phyloP scores from a whole-genome alignment of 1,140 invertebrate genomes.

The Choristoneura fumiferana region DNA sequence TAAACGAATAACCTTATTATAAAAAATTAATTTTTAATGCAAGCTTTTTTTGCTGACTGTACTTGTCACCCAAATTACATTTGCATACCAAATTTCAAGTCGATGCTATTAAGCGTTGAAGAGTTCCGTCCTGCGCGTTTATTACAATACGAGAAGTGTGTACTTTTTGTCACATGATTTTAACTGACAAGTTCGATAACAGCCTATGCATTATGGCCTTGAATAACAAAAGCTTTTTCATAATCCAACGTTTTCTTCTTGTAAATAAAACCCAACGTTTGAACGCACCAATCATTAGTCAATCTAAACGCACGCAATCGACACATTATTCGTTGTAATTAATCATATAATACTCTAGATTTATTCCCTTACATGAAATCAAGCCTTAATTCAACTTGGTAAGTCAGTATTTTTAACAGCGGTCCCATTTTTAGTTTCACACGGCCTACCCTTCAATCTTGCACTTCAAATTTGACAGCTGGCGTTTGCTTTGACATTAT shows the following conservation, averaged over 20 bases:
- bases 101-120: too few species aligned
- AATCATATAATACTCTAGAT: constrained; percentile 53
- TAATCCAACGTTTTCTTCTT: neutral
- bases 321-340: constrained; percentile 59
- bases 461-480: constrained; percentile 59
- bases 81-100: too few species aligned
- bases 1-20: too few species aligned
- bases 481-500: constrained; percentile 63
- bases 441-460: constrained; percentile 46
- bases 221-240: too few species aligned
- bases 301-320: constrained; percentile 46
- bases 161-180: too few species aligned
- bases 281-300: constrained; percentile 5
- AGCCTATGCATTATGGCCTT: too few species aligned
- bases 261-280: constrained; percentile 12
- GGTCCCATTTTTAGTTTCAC: constrained; percentile 28
- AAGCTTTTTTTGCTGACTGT: too few species aligned
- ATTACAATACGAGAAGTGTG: too few species aligned
- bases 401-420: constrained; percentile 26
- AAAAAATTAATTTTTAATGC: too few species aligned
- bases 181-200: too few species aligned
- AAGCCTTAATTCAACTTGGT: constrained; percentile 20
- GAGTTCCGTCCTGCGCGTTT: too few species aligned
- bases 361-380: constrained; percentile 28
- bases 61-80: too few species aligned